Conservation (phyloP, 1,140 invertebrate genomes). For the Leptinotarsa defecta region DNA sequence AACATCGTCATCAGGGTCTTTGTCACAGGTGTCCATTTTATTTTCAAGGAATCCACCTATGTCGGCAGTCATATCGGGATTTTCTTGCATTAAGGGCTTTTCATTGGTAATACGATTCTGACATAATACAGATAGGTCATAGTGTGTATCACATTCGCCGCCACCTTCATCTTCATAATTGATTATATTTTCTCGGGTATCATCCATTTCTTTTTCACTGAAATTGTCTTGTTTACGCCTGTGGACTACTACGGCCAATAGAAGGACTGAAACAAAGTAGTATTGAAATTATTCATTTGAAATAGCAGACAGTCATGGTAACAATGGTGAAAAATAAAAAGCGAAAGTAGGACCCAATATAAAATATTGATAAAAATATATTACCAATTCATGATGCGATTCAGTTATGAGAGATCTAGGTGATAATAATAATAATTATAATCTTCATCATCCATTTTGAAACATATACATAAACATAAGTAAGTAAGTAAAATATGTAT, state of each 20-base stretch:
- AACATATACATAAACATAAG: no score
- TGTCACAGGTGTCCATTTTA: constrained; percentile 87
- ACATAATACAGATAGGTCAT: constrained; percentile 86
- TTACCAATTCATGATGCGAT: no score
- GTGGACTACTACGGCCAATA: constrained; percentile 86
- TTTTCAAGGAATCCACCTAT: constrained; percentile 89
- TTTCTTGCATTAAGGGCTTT: constrained; percentile 52
- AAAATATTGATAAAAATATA: no score
- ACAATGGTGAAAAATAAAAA: no score
- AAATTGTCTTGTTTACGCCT: constrained; percentile 81
- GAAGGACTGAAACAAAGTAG: constrained; percentile 67
- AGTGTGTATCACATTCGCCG: constrained; percentile 92
- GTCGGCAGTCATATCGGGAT: constrained; percentile 59
- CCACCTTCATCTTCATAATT: constrained; percentile 97
- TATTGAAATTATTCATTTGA: no score
- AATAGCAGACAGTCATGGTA: no score
- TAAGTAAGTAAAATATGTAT: no score
- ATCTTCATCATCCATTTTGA: no score
- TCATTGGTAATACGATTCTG: constrained; percentile 51
- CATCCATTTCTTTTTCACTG: constrained; percentile 89
- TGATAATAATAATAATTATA: no score
- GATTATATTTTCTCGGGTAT: constrained; percentile 95
- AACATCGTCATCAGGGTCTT: constrained; percentile 91
- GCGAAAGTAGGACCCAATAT: no score
- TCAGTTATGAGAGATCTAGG: no score